Evolutionary conservation across 2,888 invertebrate genomes (phyloP), one percentile per base, ranked within the genome.

Genomic region (Mylabris sibirica): DNA sequence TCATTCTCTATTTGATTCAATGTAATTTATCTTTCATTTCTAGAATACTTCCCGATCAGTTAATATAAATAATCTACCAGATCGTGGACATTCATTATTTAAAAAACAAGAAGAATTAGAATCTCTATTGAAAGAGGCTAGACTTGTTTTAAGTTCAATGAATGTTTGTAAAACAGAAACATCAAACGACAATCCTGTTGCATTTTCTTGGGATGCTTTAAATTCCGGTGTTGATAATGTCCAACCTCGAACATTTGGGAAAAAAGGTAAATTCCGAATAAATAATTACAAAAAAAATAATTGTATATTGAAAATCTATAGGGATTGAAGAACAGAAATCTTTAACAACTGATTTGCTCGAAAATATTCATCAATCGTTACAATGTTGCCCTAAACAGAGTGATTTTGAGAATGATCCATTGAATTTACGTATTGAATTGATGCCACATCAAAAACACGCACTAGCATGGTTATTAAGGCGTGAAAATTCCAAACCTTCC

Each of bases 391-490:
- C 95, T 0, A 79, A 84, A 0, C 91, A 91, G 74, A 81, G 88
- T 67, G 85, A 87, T 11, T 80, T 86, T 30, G 90, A 89, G 0
- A 82, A 87, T 9, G 88, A 90, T 74, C 94, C 94, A 0, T 79
- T 80, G 34, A 90, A 90, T 0, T 82, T 97, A 0, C 88, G 86
- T 78, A 87, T 93, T 0, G 72, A 84, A 9, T 85, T 98, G 3
- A 93, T 96, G 93, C 86, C 88, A 11, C 96, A 98, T 85, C 98
- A 98, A 84, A 87, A 89, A 73, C 91, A 93, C 78, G 98, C 95
- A 0, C 85, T 98, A 0, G 89, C 92, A 12, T 98, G 98, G 97
- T 86, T 98, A 78, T 79, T 88, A 22, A 98, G 97, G 96, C 86
- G 98, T 22, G 98, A 98, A 85, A 87, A 87, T n/a, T 94, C 96